Base-by-base conservation (phyloP, 1,140 invertebrate species). In the Cryptotermes secundus region DNA sequence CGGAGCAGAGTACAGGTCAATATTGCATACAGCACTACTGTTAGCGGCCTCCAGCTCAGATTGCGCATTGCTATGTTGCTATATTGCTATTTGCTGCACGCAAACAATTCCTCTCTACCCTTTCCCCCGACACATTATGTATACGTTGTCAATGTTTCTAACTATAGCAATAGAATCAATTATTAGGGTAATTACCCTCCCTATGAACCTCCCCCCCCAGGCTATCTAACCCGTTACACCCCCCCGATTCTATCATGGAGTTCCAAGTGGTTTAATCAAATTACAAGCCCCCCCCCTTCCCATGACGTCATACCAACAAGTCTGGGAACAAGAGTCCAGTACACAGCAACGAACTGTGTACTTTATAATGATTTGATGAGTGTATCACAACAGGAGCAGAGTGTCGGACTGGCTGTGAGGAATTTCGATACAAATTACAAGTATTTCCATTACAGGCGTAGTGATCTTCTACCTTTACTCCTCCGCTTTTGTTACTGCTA, bases 91-190 rank as follows among this genome's bases (percentile, higher is more conserved):
- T 72, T 72, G 59, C 59, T 72, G 26, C 12, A 3, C 26, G 59
- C 59, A 72, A 72, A 72, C 59, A n/a, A 31, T 72, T 31, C 59
- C 10, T 6, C 59, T 72, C 59, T 72, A 72, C 26, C 59, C 59
- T 72, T 26, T 22, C 53, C 19, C 6, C 26, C 59, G 26, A n/a
- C n/a, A n/a, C 59, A n/a, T 72, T 72, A n/a, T 72, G 59, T 72
- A 72, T 72, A 72, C 59, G n/a, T 31, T 72, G 59, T 72, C 59
- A 72, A 72, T 72, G 59, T 31, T 72, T 72, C 59, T 72, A 72
- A 72, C 59, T 72, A 72, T 72, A 72, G 59, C 59, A 72, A 72
- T 72, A 72, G 59, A 72, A 72, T 72, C 59, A 72, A 72, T 72
- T 72, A 72, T 72, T 72, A 72, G 59, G 59, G 2, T 72, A 72